Conservation (phyloP, 2,888 invertebrate species). For the Ophion slaviceki region DNA sequence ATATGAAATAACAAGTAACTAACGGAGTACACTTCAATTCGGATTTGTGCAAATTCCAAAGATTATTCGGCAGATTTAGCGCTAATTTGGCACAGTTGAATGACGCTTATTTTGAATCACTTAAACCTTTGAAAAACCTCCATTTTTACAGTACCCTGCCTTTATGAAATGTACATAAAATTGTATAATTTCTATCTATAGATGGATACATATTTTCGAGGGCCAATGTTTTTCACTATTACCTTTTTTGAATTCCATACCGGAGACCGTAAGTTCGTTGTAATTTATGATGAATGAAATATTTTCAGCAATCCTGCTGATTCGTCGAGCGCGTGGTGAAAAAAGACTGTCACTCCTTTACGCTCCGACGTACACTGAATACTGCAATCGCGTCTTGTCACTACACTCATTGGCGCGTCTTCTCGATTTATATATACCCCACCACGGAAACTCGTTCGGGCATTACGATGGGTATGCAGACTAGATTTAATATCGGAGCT, state of each 20-base stretch:
- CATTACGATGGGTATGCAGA: neutral
- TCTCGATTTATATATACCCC: slow-evolving; percentile 35
- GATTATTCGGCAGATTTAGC: too few relatives aligned
- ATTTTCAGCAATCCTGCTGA: too few relatives aligned
- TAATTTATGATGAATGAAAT: slow-evolving; percentile 1
- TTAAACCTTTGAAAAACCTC: too few relatives aligned
- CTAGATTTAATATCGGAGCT: neutral
- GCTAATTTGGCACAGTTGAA: too few relatives aligned
- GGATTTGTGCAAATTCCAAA: too few relatives aligned
- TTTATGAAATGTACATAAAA: neutral
- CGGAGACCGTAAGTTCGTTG: neutral
- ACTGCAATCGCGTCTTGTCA: slow-evolving; percentile 4
- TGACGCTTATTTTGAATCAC: too few relatives aligned
- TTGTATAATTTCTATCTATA: neutral
- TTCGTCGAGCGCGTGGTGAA: neutral
- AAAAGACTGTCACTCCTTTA: slow-evolving; percentile 20
- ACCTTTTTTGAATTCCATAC: slow-evolving; percentile 35
- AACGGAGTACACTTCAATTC: too few relatives aligned
- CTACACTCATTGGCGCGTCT: neutral
- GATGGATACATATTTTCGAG: neutral
- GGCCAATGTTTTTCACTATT: neutral
- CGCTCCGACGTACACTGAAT: slow-evolving; percentile 27
- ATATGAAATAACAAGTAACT: too few relatives aligned
- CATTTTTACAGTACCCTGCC: too few relatives aligned
- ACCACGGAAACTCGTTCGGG: slow-evolving; percentile 4